Evolutionary conservation across 1,140 invertebrate genomes (phyloP).

Genomic region (Phortica variegata): DNA sequence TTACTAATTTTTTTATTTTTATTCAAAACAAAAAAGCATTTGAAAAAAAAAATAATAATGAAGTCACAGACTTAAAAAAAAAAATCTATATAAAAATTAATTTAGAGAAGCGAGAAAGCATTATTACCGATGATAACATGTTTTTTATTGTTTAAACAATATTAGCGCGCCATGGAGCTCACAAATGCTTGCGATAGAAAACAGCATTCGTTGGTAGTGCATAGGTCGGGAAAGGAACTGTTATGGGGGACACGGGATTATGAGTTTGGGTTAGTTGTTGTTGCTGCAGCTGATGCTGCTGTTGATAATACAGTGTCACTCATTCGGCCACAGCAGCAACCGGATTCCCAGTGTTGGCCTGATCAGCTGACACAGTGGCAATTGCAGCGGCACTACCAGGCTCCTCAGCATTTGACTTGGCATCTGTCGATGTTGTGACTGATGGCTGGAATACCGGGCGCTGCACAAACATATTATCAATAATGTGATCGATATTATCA

Average conservation of each 20-base stretch:
- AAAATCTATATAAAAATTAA: too few relatives aligned
- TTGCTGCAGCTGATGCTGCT: conserved; percentile 13
- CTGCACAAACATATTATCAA: conserved; percentile 65
- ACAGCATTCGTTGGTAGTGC: conserved; percentile 36
- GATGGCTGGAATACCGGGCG: conserved; percentile 57
- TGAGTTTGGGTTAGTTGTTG: conserved; percentile 21
- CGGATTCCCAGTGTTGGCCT: conserved; percentile 10
- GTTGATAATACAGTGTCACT: conserved; percentile 23
- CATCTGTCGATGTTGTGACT: conserved; percentile 8
- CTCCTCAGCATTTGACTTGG: neutral
- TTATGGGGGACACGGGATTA: conserved; percentile 5
- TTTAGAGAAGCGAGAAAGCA: too few relatives aligned
- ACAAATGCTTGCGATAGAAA: conserved; percentile 36
- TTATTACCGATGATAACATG: too few relatives aligned
- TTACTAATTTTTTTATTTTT: too few relatives aligned
- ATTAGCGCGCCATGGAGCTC: conserved; percentile 16
- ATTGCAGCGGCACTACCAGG: conserved; percentile 3
- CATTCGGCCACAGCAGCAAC: conserved; percentile 20
- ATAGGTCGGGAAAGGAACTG: conserved; percentile 20
- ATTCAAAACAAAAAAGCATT: too few relatives aligned
- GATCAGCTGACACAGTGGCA: conserved; percentile 7
- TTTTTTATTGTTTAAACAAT: too few relatives aligned
- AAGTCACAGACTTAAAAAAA: conserved; percentile 29
- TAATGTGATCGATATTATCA: conserved; percentile 64
- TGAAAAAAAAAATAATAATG: too few relatives aligned